phyloP scores from a whole-genome alignment of 1,140 invertebrate species.

The Sycophaga agraensis region DNA sequence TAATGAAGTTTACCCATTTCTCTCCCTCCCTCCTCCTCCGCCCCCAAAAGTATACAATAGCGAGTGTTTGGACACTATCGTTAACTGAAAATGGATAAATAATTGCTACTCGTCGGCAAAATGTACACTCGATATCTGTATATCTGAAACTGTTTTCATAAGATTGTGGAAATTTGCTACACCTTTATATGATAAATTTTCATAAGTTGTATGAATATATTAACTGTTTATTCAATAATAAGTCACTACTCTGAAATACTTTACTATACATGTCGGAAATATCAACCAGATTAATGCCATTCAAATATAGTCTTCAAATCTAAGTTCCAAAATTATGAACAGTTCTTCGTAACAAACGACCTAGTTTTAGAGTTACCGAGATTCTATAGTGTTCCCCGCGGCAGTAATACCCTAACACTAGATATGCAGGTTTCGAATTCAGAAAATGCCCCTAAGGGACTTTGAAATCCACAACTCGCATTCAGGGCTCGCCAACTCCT shows the following conservation, averaged over 20 bases:
- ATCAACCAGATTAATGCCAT: neutral
- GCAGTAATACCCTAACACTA: conserved; percentile 19
- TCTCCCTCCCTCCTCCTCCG: no score
- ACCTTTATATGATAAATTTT: no score
- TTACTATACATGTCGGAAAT: neutral
- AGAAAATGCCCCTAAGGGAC: conserved; percentile 15
- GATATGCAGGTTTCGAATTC: conserved; percentile 21
- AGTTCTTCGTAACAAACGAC: conserved; percentile 7
- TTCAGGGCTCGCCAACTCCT: neutral
- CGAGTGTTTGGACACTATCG: no score
- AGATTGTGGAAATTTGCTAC: no score
- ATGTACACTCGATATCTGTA: no score
- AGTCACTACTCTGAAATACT: neutral
- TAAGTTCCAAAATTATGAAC: conserved; percentile 17
- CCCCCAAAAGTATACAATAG: no score
- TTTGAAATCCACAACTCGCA: conserved; percentile 11
- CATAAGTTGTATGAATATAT: no score
- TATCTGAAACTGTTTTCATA: no score
- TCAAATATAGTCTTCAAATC: neutral
- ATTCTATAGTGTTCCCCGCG: neutral
- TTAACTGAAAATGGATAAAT: no score
- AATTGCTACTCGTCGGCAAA: no score
- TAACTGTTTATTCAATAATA: no score
- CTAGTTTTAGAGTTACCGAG: conserved; percentile 12
- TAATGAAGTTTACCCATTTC: no score